Evolutionary conservation across 2,113 vertebrate species (phyloP), one percentile per base, ranked within the genome.

Genomic region (Peromyscus maniculatus): DNA sequence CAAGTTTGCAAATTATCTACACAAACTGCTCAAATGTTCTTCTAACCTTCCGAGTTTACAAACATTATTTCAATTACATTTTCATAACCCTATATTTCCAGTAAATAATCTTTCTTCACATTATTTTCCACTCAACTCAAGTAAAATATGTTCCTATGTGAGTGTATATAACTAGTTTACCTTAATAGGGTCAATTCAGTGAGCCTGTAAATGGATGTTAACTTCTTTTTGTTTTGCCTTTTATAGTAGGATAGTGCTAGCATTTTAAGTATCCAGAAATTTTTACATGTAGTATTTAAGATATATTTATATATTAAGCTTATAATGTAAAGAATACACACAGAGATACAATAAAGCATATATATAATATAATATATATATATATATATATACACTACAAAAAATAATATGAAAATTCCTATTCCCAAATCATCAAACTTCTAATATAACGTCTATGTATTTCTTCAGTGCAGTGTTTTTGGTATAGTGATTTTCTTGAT

Each of bases 401-500:
- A 87, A 95, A 93, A 22, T 49, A 72, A 24, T 24, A 66, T 57
- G 6, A 78, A 46, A 83, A 11, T 91, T 71, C 67, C 2, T 78
- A 28, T 26, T 74, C 31, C 72, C 59, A 91, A 13, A n/a, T 67
- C 16, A 89, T 36, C 6, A 66, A 19, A 5, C 11, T 66, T 19
- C 12, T 66, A 67, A 66, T 46, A 86, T 4, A 66, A 31, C 7
- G 5, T 86, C 4, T 66, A 66, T 43, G 13, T 3, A 46, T 67
- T 66, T 43, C 6, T n/a, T 84, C n/a, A 28, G 3, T 39, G 3
- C n/a, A 17, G 7, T 39, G 13, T 15, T 84, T 62, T 84, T 66
- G 52, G 0, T 90, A 55, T 92, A 93, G 39, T 90, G 62, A 97
- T 90, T 91, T 95, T 91, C 13, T 89, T 86, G 24, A 90, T 77